phyloP scores from a whole-genome alignment of 2,797 vertebrate genomes.

The Ctenosaura bakeri region DNA sequence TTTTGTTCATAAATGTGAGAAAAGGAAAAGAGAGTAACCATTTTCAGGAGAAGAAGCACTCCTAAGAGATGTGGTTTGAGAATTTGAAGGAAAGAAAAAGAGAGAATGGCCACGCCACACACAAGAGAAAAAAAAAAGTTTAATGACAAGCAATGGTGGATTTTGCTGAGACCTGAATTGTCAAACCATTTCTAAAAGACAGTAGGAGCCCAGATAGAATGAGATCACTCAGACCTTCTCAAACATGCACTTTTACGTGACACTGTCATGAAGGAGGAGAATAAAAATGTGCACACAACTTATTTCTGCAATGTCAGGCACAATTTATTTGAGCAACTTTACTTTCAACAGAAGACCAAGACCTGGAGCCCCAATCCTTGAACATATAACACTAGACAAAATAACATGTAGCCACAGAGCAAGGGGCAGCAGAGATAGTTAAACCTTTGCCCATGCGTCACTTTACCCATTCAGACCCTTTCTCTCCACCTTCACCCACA shows the following conservation, averaged over 20 bases:
- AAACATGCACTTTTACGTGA: neutral
- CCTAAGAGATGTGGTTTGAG: neutral
- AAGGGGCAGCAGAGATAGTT: neutral
- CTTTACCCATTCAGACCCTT: neutral
- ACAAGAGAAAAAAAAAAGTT: neutral
- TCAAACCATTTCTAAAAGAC: neutral
- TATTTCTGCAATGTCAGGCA: neutral
- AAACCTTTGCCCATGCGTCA: neutral
- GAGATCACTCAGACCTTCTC: neutral
- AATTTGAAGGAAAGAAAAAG: neutral
- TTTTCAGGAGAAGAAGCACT: neutral
- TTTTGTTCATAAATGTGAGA: slow-evolving; percentile 8
- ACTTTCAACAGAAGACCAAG: neutral
- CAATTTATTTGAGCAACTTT: neutral
- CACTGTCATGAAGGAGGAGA: neutral
- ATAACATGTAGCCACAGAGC: neutral
- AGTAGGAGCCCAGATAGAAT: neutral
- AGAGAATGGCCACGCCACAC: neutral
- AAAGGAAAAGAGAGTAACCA: slow-evolving; percentile 1
- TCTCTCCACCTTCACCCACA: neutral
- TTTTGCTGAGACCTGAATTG: neutral
- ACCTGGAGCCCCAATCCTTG: neutral
- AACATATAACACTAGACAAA: neutral
- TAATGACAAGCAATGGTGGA: neutral
- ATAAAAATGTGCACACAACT: neutral